A percentile compares a stretch with the other conserved stretches of the same genome.
Evolutionary conservation across 2,797 vertebrate genomes (phyloP).

Genomic region (Capromys pilorides): DNA sequence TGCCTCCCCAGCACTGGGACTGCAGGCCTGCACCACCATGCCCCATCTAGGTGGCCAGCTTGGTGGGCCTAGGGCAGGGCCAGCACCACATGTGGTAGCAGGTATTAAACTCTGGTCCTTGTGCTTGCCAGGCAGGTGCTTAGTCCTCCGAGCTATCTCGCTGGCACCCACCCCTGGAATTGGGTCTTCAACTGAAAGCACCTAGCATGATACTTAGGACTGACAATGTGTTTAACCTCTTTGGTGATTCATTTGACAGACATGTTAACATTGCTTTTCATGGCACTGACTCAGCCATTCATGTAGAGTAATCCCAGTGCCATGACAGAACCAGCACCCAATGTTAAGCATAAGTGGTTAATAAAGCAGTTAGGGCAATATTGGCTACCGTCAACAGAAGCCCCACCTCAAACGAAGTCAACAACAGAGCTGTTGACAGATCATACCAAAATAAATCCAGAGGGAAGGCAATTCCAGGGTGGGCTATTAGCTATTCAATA

Average conservation of each 20-base stretch:
- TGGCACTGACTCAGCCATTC: background rate
- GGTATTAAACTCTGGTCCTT: too few relatives aligned
- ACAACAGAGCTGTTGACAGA: background rate
- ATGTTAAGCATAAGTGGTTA: background rate
- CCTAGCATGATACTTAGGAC: background rate
- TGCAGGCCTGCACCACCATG: too few relatives aligned
- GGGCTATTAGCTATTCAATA: background rate
- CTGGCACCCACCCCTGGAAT: background rate
- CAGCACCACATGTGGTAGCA: too few relatives aligned
- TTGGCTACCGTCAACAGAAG: background rate
- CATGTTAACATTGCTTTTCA: background rate
- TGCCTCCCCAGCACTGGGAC: too few relatives aligned
- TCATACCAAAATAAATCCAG: conserved; percentile 18
- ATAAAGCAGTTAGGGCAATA: background rate
- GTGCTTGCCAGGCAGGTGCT: too few relatives aligned
- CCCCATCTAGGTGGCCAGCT: too few relatives aligned
- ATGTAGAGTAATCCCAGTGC: background rate
- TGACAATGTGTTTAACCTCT: background rate
- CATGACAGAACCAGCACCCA: background rate
- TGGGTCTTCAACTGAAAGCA: conserved; percentile 36
- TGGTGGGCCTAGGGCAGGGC: too few relatives aligned
- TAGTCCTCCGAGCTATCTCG: too few relatives aligned
- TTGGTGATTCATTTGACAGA: background rate
- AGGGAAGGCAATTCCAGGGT: background rate
- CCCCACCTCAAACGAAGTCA: background rate